A percentile compares a stretch with the other conserved stretches of the same genome.
Evolutionary conservation across 2,888 invertebrate species (phyloP).

Genomic region (Eristalis tenax): DNA sequence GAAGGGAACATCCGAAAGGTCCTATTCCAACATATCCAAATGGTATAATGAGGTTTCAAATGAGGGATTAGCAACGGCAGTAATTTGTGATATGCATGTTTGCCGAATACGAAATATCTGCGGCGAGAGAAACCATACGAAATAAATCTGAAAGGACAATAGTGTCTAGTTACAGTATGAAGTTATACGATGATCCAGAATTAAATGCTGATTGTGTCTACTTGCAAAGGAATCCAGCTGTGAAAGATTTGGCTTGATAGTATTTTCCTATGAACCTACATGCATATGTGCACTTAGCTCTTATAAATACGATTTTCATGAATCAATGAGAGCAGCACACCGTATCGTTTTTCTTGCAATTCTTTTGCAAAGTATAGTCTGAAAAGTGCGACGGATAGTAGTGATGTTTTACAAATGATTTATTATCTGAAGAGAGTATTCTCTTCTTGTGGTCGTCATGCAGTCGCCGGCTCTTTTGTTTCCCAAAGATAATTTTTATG

Average conservation of each 20-base stretch:
- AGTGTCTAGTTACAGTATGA: neutral
- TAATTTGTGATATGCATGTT: neutral
- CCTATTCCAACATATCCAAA: neutral
- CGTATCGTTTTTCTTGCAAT: too few species aligned
- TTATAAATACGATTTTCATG: too few species aligned
- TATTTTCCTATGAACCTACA: neutral
- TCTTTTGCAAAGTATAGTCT: too few species aligned
- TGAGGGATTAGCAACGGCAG: neutral
- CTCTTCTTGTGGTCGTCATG: too few species aligned
- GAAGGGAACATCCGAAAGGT: neutral
- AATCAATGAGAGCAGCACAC: too few species aligned
- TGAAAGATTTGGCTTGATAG: neutral
- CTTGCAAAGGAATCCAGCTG: neutral
- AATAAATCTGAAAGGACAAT: neutral
- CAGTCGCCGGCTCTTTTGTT: too few species aligned
- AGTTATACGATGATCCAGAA: neutral
- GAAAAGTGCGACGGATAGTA: too few species aligned
- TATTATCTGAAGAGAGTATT: too few species aligned
- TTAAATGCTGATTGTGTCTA: neutral
- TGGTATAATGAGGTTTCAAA: neutral
- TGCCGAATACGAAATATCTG: neutral
- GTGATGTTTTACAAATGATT: too few species aligned
- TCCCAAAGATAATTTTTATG: too few species aligned
- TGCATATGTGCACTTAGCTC: too few species aligned
- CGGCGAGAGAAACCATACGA: neutral